These are phyloP conservation scores for Enteromius viviparus DNA, from an alignment of 2,797 vertebrate genomes.

Conservation along the genomic window DNA sequence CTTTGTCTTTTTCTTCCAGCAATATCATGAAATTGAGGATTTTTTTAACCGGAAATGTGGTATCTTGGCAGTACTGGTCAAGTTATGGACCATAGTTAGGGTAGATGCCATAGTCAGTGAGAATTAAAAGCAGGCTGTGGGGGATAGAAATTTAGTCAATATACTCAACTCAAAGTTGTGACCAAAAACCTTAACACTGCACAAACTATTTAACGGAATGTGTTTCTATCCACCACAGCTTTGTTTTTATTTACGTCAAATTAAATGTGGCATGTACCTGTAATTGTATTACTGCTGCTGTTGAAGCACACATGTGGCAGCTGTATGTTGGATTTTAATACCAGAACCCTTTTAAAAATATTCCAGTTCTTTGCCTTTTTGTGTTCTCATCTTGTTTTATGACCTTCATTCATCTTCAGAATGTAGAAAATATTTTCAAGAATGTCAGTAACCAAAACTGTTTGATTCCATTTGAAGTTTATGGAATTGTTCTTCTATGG, in stretches of 20 bases:
- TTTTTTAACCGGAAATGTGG: background rate
- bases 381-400: slow-evolving; percentile 13
- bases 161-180: background rate
- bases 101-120: background rate
- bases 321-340: slow-evolving; percentile 9
- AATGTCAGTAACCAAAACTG: background rate
- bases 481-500: background rate
- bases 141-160: background rate
- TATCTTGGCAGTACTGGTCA: background rate
- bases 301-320: slow-evolving; percentile 28
- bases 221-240: background rate
- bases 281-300: background rate
- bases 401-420: background rate
- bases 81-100: background rate
- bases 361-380: slow-evolving; percentile 2
- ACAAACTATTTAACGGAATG: background rate
- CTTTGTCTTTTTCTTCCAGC: background rate
- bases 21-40: background rate
- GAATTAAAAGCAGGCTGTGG: background rate
- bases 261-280: background rate
- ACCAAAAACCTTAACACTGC: background rate
- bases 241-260: slow-evolving; percentile 11
- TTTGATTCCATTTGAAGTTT: background rate
- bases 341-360: background rate
- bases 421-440: background rate